These are phyloP conservation scores for Matsumyia berberina DNA, from an alignment of 2,888 invertebrate genomes.

Conservation along the genomic window DNA sequence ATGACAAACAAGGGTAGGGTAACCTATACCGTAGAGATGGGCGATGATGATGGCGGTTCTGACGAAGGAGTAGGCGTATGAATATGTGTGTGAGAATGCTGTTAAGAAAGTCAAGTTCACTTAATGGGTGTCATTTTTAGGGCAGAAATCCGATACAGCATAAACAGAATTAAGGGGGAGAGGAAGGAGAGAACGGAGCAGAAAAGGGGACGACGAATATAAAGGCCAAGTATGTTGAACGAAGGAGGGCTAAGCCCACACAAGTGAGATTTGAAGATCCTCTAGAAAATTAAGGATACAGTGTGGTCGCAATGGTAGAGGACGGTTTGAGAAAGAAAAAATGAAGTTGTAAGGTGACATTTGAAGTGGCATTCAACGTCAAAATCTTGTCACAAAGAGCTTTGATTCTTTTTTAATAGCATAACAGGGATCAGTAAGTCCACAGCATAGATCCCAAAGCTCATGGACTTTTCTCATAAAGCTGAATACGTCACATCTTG, in stretches of 20 bases:
- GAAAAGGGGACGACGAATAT: background rate
- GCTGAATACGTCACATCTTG: no score
- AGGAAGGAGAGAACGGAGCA: background rate
- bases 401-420: no score
- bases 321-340: background rate
- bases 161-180: constrained; percentile 3
- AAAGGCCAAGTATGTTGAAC: constrained; percentile 28
- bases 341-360: background rate
- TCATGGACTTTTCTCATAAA: no score
- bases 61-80: constrained; percentile 13
- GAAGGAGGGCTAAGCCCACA: constrained; percentile 49
- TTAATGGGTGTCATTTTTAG: constrained; percentile 74
- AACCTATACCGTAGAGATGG: constrained; percentile 40
- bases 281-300: constrained; percentile 28
- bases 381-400: no score
- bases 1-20: constrained; percentile 44
- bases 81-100: constrained; percentile 14
- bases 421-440: no score
- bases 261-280: constrained; percentile 50
- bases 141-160: constrained; percentile 68
- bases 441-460: no score
- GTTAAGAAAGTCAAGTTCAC: constrained; percentile 73
- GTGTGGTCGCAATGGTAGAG: constrained; percentile 40
- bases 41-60: constrained; percentile 47
- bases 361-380: no score